Conservation (phyloP, 1,140 invertebrate genomes). For the Paraescarpia echinospica region DNA sequence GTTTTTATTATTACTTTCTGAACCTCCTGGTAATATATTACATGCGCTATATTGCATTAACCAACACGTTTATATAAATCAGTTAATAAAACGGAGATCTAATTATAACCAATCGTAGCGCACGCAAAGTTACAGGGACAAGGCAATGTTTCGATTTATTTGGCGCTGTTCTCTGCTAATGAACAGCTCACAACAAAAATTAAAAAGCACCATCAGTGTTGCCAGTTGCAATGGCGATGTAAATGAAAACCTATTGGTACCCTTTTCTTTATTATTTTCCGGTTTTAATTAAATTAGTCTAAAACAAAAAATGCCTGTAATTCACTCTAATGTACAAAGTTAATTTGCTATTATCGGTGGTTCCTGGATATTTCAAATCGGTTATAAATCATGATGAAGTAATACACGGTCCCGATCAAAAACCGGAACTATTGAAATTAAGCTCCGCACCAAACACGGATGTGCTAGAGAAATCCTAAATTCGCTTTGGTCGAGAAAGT, state of each 20-base stretch:
- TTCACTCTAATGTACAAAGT: too few relatives aligned
- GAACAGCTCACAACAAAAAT: too few relatives aligned
- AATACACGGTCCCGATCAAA: not conserved
- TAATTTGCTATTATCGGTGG: too few relatives aligned
- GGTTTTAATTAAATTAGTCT: too few relatives aligned
- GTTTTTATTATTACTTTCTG: not conserved
- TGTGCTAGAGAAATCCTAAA: not conserved
- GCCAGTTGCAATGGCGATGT: too few relatives aligned
- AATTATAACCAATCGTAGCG: not conserved
- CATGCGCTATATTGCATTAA: not conserved
- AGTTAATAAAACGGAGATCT: not conserved
- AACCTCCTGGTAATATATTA: not conserved
- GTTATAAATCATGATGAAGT: not conserved
- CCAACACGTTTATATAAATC: not conserved
- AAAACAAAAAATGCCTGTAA: too few relatives aligned
- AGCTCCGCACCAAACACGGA: not conserved
- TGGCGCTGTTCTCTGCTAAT: too few relatives aligned
- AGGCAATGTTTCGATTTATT: not conserved
- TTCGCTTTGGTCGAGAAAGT: not conserved
- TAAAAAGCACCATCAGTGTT: too few relatives aligned
- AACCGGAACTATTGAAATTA: not conserved
- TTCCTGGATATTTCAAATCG: too few relatives aligned
- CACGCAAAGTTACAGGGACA: not conserved
- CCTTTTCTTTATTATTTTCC: too few relatives aligned
- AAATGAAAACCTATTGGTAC: too few relatives aligned